A percentile compares a stretch with the other conserved stretches of the same genome.
phyloP scores from a whole-genome alignment of 2,113 vertebrate genomes.

The Phyllostomus discolor region DNA sequence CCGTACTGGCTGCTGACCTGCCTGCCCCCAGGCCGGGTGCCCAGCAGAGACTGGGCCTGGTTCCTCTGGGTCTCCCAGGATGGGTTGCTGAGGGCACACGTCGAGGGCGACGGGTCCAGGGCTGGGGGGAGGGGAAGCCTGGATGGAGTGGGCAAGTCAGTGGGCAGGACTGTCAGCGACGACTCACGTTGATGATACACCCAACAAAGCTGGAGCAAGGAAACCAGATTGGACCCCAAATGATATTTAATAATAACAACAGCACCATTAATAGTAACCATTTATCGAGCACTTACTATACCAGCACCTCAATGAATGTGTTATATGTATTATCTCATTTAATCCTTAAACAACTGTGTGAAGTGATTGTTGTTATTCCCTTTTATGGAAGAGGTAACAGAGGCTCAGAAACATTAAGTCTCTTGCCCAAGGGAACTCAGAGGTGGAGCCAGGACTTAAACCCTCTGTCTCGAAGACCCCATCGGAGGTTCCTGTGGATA shows the following conservation, averaged over 20 bases:
- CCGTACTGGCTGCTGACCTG: background rate
- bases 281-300: background rate
- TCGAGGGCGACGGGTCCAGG: background rate
- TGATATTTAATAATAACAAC: background rate
- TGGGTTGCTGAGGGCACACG: background rate
- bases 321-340: background rate
- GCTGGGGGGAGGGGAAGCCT: background rate
- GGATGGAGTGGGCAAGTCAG: background rate
- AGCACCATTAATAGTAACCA: background rate
- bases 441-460: background rate
- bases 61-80: background rate
- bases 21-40: background rate
- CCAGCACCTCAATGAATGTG: background rate
- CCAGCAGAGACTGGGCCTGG: background rate
- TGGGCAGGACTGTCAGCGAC: background rate
- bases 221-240: background rate
- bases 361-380: background rate
- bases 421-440: slow-evolving; percentile 8
- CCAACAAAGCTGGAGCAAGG: background rate
- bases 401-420: background rate
- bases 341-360: background rate
- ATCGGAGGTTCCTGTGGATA: background rate
- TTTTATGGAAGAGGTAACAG: slow-evolving; percentile 38
- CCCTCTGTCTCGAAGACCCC: background rate
- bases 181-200: background rate